Conservation (phyloP, 2,888 invertebrate species). For the Eubasilissa splendida region DNA sequence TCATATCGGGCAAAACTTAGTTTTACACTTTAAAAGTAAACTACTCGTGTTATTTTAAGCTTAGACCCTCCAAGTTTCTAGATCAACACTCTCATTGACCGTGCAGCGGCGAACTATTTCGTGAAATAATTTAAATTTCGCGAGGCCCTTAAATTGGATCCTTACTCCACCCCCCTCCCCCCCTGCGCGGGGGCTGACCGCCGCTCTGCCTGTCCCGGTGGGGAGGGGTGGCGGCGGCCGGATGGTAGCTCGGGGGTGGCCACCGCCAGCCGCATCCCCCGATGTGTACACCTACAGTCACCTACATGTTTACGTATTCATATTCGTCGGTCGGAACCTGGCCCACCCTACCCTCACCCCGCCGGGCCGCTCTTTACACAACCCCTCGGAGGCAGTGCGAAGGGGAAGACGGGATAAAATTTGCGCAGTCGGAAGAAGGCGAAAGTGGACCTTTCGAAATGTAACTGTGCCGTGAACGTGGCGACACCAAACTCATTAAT, state of each 20-base stretch:
- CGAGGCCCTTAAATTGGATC: constrained; percentile 51
- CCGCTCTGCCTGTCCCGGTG: constrained; percentile 13
- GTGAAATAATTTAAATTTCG: constrained; percentile 39
- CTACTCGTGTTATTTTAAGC: background rate
- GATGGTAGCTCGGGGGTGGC: background rate
- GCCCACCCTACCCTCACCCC: constrained; percentile 59
- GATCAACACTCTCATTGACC: constrained; percentile 14
- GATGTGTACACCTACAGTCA: constrained; percentile 51
- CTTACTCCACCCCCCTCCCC: background rate
- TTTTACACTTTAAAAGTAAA: too few species aligned
- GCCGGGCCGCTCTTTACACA: constrained; percentile 13
- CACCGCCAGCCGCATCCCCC: constrained; percentile 27
- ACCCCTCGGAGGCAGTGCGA: background rate
- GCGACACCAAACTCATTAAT: too few species aligned
- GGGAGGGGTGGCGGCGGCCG: constrained; percentile 4
- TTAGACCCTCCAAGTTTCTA: background rate
- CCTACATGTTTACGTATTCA: constrained; percentile 54
- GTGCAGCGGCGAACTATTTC: constrained; percentile 9
- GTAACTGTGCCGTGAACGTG: too few species aligned
- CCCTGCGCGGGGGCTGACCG: constrained; percentile 24
- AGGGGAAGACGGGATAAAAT: constrained; percentile 1
- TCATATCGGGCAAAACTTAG: too few species aligned
- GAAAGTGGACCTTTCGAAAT: too few species aligned
- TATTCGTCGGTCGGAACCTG: constrained; percentile 60
- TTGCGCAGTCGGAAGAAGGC: background rate